Evolutionary conservation across 2,888 invertebrate species (phyloP).

Genomic region (Chymomyza fuscimana): DNA sequence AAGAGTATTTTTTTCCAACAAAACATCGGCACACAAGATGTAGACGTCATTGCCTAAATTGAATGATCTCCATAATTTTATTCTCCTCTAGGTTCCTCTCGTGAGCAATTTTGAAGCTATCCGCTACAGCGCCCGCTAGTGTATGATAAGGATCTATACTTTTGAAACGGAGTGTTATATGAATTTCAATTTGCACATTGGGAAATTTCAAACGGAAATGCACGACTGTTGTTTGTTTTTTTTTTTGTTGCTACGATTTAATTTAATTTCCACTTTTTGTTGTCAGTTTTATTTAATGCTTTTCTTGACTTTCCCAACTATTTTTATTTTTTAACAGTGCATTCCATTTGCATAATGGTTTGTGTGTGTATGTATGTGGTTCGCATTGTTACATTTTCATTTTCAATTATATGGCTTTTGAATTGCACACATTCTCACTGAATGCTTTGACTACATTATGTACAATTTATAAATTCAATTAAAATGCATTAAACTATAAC

Average conservation of each 20-base stretch:
- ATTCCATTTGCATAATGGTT: background rate
- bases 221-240: background rate
- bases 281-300: background rate
- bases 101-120: no score
- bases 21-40: no score
- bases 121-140: no score
- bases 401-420: conserved; percentile 4
- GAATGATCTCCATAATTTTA: no score
- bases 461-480: background rate
- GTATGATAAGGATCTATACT: no score
- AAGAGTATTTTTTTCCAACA: no score
- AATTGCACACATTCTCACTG: background rate
- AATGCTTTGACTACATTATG: background rate
- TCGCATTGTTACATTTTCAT: background rate
- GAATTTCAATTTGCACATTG: background rate
- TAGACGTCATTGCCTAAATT: no score
- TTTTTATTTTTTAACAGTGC: background rate
- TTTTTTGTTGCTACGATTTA: background rate
- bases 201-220: background rate
- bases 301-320: background rate
- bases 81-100: no score
- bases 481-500: background rate
- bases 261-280: conserved; percentile 6
- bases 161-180: no score
- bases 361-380: background rate